Base-by-base conservation (phyloP, 1,140 invertebrate genomes). In the Monomorium pharaonis region DNA sequence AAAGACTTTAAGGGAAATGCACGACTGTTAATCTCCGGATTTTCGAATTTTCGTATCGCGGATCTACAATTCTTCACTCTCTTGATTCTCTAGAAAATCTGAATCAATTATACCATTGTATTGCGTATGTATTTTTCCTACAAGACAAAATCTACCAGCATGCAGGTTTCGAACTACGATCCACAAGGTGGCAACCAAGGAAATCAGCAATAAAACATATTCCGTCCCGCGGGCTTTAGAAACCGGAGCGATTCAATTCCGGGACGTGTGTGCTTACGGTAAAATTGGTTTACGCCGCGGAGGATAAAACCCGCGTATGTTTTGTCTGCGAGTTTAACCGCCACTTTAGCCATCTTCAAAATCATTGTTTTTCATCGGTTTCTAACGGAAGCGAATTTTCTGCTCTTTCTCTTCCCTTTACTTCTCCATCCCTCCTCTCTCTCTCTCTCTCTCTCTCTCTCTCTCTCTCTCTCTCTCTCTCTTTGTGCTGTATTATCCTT, bases 151-250 rank as follows among this genome's bases (percentile, higher is more conserved):
- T 33, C 18, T 33, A 3, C 37, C 5, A 33, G 30, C 67, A 6
- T 33, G 37, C 30, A 14, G 7, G 21, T 62, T 24, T 42, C 44
- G 21, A 30, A 37, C 49, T 69, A 51, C 18, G 62, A 54, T 30
- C 14, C 44, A 47, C 47, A 69, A 69, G 44, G n/a, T 47, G 27
- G 37, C 51, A 21, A 58, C 30, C 33, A 74, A 83, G 67, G 67
- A 83, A 60, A 74, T 83, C 78, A 44, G 18, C 78, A 83, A 74
- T 54, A 83, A 83, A 83, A 74, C 78, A 83, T 54, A 83, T 83
- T 83, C 67, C 42, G 37, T 58, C 51, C 30, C 78, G 37, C 67
- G 24, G 51, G 51, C 67, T 83, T 81, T 58, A 83, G 78, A 72
- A 83, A 70, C 30, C 37, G 78, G 77, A 30, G 51, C 67, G 78